Evolutionary conservation across 2,113 vertebrate species (phyloP), one percentile per base, ranked within the genome.

Genomic region (Eubucco bourcierii): DNA sequence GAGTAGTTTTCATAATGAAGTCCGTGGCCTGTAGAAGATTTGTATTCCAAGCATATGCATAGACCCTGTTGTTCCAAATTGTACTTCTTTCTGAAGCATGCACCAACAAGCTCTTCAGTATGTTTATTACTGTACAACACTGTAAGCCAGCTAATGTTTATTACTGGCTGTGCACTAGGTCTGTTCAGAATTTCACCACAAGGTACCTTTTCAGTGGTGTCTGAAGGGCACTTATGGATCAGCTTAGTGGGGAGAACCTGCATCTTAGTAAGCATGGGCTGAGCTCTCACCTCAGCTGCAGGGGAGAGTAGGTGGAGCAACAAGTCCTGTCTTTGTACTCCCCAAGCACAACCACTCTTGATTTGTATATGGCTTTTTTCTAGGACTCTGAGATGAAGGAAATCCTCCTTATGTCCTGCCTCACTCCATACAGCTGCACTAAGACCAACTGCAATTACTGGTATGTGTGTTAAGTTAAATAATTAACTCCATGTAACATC

Each of bases 41-140:
- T 82, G 52, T 84, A 84, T 95, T 88, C 86, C 41, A 72, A 63
- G 52, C 31, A 29, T 89, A 74, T 27, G n/a, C 3, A 1, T 59
- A 80, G 86, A 87, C 76, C 34, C 24, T 34, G 41, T 88, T 95
- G 80, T 87, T 94, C 39, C 68, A 89, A 75, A 61, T 34, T 59
- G 78, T 44, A 55, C 55, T 87, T 87, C 81, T 85, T 92, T 76
- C 71, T 0, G 0, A 79, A 90, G 71, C 80, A 63, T 75, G 80
- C 80, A 79, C 46, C 70, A 74, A 90, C 86, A 90, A 87, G 82
- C 61, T 94, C 53, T 83, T 80, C 76, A 55, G 74, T 63, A 11
- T 87, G 59, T 79, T 92, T 82, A 52, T 87, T 89, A 61, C 71
- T 65, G 47, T 50, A 73, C 46, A 84, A 18, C 21, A 34, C 28